Conservation (phyloP, 2,888 invertebrate species). For the Eupelmus urozonus region DNA sequence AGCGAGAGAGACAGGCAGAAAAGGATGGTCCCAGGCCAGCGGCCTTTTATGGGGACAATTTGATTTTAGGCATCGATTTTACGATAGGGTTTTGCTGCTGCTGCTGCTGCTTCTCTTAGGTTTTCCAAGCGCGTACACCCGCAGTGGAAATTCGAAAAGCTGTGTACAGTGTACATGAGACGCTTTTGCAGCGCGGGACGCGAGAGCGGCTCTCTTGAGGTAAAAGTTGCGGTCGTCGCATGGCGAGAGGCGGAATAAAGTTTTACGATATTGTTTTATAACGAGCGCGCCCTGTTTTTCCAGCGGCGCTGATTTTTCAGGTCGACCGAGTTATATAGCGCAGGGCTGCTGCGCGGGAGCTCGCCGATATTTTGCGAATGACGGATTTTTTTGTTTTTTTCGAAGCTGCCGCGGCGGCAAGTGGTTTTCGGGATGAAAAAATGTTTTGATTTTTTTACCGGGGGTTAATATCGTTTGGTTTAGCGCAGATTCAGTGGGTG, state of each 20-base stretch:
- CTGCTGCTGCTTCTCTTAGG: conserved; percentile 24
- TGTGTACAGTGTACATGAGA: too few species aligned
- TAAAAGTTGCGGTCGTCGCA: conserved; percentile 72
- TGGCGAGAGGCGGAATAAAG: conserved; percentile 67
- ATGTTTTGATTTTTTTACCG: too few species aligned
- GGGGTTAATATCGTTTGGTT: too few species aligned
- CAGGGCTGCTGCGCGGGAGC: background rate
- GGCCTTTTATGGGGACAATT: conserved; percentile 68
- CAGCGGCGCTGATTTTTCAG: conserved; percentile 11
- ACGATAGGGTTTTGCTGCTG: conserved; percentile 69
- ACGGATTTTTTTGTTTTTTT: background rate
- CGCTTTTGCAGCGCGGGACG: too few species aligned
- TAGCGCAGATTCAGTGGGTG: too few species aligned
- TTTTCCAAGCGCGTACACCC: background rate
- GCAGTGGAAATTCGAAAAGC: background rate
- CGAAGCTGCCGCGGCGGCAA: too few species aligned
- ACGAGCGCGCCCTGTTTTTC: conserved; percentile 14
- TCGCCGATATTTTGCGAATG: background rate
- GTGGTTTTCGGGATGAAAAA: too few species aligned
- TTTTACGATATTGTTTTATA: conserved; percentile 67
- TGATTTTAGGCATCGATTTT: conserved; percentile 68
- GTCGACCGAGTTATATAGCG: conserved; percentile 18
- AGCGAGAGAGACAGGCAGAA: conserved; percentile 5
- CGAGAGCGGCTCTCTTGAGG: conserved; percentile 62
- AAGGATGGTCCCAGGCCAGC: conserved; percentile 35